Conservation (phyloP, 1,140 invertebrate species). For the Myzus persicae region DNA sequence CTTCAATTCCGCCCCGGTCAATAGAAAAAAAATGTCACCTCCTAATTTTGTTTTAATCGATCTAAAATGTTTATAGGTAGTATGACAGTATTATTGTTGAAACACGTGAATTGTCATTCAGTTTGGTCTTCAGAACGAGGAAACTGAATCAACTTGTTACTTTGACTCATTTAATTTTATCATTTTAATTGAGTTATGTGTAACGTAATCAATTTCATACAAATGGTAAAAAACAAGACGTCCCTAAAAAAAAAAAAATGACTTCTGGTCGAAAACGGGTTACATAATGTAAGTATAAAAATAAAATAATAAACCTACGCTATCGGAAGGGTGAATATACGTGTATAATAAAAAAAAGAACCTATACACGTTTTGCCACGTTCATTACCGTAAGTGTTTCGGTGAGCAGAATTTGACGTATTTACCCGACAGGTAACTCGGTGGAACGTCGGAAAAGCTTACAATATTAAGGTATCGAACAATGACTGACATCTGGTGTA, state of each 20-base stretch:
- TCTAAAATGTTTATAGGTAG: no score
- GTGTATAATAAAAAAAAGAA: neutral
- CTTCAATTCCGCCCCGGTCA: neutral
- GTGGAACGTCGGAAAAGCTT: neutral
- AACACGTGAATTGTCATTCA: neutral
- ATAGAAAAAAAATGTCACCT: neutral
- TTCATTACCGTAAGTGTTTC: neutral
- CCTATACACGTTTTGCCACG: neutral
- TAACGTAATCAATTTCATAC: neutral
- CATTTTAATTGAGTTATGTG: neutral
- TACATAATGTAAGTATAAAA: neutral
- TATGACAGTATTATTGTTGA: neutral
- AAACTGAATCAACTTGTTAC: neutral
- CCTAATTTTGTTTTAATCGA: neutral
- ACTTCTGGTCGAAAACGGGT: neutral
- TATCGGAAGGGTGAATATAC: neutral
- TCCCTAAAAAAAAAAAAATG: neutral
- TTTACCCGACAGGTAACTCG: no score
- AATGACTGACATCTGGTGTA: neutral
- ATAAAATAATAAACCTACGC: rapidly evolving
- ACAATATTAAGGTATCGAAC: neutral
- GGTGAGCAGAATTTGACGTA: no score
- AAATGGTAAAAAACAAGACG: neutral
- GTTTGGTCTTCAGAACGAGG: no score
- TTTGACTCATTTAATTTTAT: neutral